Evolutionary conservation across 2,797 vertebrate genomes (phyloP).

Genomic region (Malacoraja senta): DNA sequence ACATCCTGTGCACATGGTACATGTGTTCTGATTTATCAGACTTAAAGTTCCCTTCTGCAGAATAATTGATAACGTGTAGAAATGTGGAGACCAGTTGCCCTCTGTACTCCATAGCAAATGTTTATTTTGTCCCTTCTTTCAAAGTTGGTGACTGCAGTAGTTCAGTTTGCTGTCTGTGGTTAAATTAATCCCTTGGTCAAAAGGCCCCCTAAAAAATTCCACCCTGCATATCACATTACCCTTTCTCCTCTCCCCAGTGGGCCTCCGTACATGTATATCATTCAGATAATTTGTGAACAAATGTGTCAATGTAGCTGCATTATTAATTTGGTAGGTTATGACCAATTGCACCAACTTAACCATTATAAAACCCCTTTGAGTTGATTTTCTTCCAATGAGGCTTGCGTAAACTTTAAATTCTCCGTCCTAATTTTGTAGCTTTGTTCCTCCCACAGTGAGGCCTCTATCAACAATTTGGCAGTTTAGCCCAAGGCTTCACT

Average conservation of each 20-base stretch:
- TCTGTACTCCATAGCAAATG: background rate
- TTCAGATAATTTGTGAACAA: constrained; percentile 5
- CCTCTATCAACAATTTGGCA: background rate
- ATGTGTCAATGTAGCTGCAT: background rate
- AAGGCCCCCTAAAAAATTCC: background rate
- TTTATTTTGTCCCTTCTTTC: background rate
- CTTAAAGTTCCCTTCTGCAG: background rate
- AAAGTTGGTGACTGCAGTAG: background rate
- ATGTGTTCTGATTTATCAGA: constrained; percentile 12
- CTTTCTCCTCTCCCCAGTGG: background rate
- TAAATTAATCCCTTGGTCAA: background rate
- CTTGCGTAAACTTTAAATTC: background rate
- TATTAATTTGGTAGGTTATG: background rate
- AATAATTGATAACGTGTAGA: background rate
- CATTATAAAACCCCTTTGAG: background rate
- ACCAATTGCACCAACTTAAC: background rate
- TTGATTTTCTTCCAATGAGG: background rate
- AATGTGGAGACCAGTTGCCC: background rate
- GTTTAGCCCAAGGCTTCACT: background rate
- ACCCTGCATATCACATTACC: background rate
- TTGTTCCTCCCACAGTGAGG: background rate
- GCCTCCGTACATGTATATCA: background rate
- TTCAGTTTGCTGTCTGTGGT: background rate
- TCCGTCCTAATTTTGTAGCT: background rate
- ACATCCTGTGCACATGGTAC: background rate